Base-by-base conservation (phyloP, 1,140 invertebrate species). In the Bombus waltoni region DNA sequence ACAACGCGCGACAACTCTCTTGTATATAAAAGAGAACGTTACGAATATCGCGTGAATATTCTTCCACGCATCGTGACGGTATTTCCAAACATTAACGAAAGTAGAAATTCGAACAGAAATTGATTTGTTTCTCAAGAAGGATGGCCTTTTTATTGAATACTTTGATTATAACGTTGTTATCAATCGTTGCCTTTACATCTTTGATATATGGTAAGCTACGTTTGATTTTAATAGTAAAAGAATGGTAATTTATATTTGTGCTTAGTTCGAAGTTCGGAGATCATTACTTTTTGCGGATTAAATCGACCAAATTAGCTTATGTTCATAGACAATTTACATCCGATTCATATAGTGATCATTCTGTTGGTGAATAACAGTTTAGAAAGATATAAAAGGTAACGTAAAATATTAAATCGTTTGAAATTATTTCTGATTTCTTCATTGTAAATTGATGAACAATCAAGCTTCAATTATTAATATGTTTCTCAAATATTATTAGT, bases 11-110 rank as follows among this genome's bases (percentile, higher is more conserved):
- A 83, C 83, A 84, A 80, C 66, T 79, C 40, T 62, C 42, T 85
- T 80, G 18, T 80, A 80, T 85, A 85, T 85, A 85, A 85, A 80
- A 80, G 83, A 72, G 78, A 35, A 80, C 57, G 28, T 28, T 66
- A 25, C 28, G 53, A 47, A 44, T 6, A 73, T 65, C 53, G 5
- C 25, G 25, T 28, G 53, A 73, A 71, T 85, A 62, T 53, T 38
- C 42, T 62, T 79, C 35, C 11, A 38, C 32, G 1, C 57, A 59
- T 78, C 25, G 38, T 25, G 10, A 32, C 28, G 28, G 32, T 62
- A 79, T 80, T 72, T 28, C 15, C 28, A 44, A 44, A 35, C 28
- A 79, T 74, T 59, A 74, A 82, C 11, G 1, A 38, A 72, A 47
- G 18, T 38, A 35, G 1, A 40, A 59, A 53, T 44, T 53, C 40